phyloP scores from a whole-genome alignment of 2,888 invertebrate species.

The Caenorhabditis zanzibari region DNA sequence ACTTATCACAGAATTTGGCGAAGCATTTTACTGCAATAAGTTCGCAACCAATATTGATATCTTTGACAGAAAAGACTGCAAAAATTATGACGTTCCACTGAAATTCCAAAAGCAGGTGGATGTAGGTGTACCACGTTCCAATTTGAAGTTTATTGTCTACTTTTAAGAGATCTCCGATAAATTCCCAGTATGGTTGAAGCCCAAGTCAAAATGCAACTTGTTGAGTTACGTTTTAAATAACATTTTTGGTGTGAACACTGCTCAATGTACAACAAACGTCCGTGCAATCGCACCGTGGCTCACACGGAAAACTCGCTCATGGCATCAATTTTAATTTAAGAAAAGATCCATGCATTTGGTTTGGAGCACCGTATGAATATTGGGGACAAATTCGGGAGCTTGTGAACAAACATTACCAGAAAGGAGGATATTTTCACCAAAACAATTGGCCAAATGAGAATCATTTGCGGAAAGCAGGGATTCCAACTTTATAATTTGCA shows the following conservation, averaged over 20 bases:
- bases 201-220: background rate
- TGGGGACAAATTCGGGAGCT: slow-evolving; percentile 8
- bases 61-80: too few species aligned
- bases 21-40: too few species aligned
- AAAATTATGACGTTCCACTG: too few species aligned
- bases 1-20: too few species aligned
- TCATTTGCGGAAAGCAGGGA: background rate
- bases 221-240: background rate
- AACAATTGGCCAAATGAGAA: slow-evolving; percentile 38
- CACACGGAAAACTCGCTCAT: slow-evolving; percentile 48
- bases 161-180: background rate
- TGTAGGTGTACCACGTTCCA: too few species aligned
- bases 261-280: slow-evolving; percentile 19
- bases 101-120: too few species aligned
- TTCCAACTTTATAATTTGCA: too few species aligned
- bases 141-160: too few species aligned
- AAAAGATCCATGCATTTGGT: slow-evolving; percentile 28
- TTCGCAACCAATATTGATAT: too few species aligned
- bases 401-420: background rate
- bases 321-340: slow-evolving; percentile 32
- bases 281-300: slow-evolving; percentile 7
- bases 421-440: background rate
- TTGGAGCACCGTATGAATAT: slow-evolving; percentile 24
- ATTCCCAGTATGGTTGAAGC: background rate
- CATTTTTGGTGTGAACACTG: slow-evolving; percentile 34